Evolutionary conservation across 2,113 vertebrate species (phyloP).

Genomic region (Brevimyrus niger): DNA sequence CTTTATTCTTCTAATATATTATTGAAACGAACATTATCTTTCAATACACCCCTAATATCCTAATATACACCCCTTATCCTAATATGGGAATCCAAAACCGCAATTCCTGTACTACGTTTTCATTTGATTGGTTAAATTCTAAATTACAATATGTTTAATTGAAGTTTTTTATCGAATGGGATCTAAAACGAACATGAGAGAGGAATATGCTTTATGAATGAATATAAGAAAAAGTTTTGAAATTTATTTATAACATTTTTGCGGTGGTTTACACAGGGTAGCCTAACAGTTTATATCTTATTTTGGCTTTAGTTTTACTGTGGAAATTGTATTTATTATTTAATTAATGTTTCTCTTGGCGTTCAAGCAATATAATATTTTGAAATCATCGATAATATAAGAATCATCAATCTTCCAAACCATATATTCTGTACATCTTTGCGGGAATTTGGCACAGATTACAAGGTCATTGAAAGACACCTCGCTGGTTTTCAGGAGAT

Average conservation of each 20-base stretch:
- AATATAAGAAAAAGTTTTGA: not conserved
- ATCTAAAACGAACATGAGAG: not conserved
- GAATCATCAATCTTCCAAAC: not conserved
- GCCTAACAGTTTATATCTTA: not conserved
- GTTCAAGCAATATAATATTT: not conserved
- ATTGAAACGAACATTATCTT: not conserved
- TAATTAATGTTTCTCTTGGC: not conserved
- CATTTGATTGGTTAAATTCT: not conserved
- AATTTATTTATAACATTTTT: not conserved
- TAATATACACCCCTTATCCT: not conserved
- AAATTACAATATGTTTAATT: not conserved
- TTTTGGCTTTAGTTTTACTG: not conserved
- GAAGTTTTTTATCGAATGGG: not conserved
- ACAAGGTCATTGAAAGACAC: not conserved
- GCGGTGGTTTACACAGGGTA: not conserved
- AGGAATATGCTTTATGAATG: not conserved
- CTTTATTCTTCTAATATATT: not conserved
- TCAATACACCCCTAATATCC: no score
- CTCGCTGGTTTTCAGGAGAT: not conserved
- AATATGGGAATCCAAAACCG: not conserved
- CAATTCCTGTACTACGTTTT: not conserved
- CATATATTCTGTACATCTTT: not conserved
- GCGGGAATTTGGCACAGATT: not conserved
- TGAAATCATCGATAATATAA: not conserved
- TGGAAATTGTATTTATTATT: not conserved